Base-by-base conservation (phyloP, 2,888 invertebrate genomes). In the Netelia fuscicornis region DNA sequence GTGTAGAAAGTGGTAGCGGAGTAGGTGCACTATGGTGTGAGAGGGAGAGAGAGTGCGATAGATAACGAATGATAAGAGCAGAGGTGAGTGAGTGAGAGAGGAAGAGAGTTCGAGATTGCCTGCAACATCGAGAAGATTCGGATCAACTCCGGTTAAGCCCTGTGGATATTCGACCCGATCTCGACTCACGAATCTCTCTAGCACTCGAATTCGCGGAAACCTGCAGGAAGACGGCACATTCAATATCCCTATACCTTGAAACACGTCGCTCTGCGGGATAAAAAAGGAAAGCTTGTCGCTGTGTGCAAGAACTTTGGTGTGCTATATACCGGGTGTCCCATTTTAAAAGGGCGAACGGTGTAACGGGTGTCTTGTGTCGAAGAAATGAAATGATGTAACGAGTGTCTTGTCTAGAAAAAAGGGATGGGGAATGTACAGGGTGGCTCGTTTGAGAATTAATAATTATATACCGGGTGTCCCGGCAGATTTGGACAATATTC, bases 161-260 rank as follows among this genome's bases (percentile, higher is more conserved):
- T 62, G 37, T 52, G 70, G 48, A 65, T 71, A 74, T 74, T 74
- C 58, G 56, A 62, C 52, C 77, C 64, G 75, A 84, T 76, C 83
- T 85, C 60, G 60, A 72, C 72, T 82, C 84, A 83, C 71, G 56
- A 30, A 54, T 78, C 72, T 83, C 71, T 64, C 79, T 77, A 44
- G 65, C 56, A 77, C 76, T 78, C 58, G 20, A 60, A 11, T 72
- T 72, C 58, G 13, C 52, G 58, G 62, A 79, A 60, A 48, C 20
- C 54, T 37, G 44, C 60, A 60, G 44, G 56, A 75, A 20, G n/a
- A 17, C 58, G 23, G 17, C 48, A 48, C 48, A 48, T 13, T 48
- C 48, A 10, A 48, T 48, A 30, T 30, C 30, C 11, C 48, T 13
- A 48, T 48, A 48, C 48, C 11, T 6, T 48, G 13, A 48, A 13